These are phyloP conservation scores for Melolontha melolontha DNA, from an alignment of 2,888 invertebrate genomes.

Conservation along the genomic window DNA sequence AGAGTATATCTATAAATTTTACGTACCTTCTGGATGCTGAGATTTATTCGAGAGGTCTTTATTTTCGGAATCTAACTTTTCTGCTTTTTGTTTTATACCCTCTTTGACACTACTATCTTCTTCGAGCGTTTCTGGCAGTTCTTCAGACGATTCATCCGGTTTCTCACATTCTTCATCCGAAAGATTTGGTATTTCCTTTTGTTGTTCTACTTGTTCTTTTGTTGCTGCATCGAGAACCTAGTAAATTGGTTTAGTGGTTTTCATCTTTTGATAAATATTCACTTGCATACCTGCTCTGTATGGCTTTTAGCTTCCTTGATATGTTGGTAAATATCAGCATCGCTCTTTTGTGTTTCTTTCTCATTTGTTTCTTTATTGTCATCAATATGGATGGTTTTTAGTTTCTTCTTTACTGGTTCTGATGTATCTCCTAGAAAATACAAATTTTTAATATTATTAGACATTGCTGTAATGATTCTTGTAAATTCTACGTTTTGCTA, in stretches of 20 bases:
- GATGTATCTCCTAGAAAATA: constrained; percentile 68
- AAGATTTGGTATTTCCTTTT: constrained; percentile 68
- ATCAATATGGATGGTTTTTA: constrained; percentile 68
- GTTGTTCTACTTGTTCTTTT: constrained; percentile 81
- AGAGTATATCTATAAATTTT: no score
- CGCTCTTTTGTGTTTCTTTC: constrained; percentile 57
- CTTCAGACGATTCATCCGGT: constrained; percentile 58
- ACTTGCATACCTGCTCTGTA: constrained; percentile 73
- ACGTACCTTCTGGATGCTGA: constrained; percentile 60
- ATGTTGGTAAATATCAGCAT: constrained; percentile 79
- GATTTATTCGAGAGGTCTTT: constrained; percentile 67
- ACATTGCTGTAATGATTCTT: neutral
- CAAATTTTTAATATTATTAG: neutral
- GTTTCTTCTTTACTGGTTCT: constrained; percentile 74
- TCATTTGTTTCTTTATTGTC: constrained; percentile 65
- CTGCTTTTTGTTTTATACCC: constrained; percentile 64
- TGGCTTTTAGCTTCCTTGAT: constrained; percentile 82
- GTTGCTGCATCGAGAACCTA: constrained; percentile 80
- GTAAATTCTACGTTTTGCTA: no score
- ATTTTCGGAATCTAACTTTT: constrained; percentile 66
- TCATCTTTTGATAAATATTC: no score
- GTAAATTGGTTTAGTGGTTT: no score
- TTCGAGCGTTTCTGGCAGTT: constrained; percentile 67
- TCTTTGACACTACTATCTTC: constrained; percentile 71
- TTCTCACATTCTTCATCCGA: constrained; percentile 72